These are phyloP conservation scores for Acrocephalus scirpaceus DNA, from an alignment of 2,797 vertebrate genomes.

Conservation along the genomic window DNA sequence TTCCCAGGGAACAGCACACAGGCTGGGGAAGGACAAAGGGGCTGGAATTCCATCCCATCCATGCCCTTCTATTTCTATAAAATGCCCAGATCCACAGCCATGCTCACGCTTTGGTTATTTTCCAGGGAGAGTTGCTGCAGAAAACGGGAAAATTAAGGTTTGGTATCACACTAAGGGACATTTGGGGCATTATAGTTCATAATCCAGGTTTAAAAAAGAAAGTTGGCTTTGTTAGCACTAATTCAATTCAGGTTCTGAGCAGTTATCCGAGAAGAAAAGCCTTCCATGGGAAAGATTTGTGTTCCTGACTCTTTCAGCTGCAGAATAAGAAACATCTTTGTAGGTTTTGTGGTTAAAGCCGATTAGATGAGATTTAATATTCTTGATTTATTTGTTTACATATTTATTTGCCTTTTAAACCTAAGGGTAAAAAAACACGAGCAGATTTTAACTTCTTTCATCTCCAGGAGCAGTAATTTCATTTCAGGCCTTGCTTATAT, in stretches of 20 bases:
- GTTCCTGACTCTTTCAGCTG: neutral
- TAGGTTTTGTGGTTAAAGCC: constrained; percentile 33
- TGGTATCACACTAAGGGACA: neutral
- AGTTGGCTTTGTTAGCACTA: neutral
- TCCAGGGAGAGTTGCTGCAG: neutral
- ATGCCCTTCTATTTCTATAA: too few species aligned
- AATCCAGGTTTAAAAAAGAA: neutral
- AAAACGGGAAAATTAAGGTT: neutral
- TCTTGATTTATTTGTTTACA: constrained; percentile 67
- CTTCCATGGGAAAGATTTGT: neutral
- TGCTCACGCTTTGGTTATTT: fast-evolving
- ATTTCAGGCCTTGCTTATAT: constrained; percentile 23
- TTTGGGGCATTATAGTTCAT: neutral
- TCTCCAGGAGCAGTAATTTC: constrained; percentile 50
- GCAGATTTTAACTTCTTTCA: constrained; percentile 39
- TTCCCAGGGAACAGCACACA: neutral
- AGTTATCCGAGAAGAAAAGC: neutral
- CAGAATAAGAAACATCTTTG: neutral
- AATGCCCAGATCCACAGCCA: too few species aligned
- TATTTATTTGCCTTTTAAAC: constrained; percentile 56
- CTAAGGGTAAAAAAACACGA: constrained; percentile 29
- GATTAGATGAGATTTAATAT: constrained; percentile 61
- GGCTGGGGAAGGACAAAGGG: neutral
- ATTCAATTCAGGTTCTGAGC: neutral
- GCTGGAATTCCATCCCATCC: neutral